phyloP scores from a whole-genome alignment of 2,113 vertebrate genomes.

The Mus pahari region DNA sequence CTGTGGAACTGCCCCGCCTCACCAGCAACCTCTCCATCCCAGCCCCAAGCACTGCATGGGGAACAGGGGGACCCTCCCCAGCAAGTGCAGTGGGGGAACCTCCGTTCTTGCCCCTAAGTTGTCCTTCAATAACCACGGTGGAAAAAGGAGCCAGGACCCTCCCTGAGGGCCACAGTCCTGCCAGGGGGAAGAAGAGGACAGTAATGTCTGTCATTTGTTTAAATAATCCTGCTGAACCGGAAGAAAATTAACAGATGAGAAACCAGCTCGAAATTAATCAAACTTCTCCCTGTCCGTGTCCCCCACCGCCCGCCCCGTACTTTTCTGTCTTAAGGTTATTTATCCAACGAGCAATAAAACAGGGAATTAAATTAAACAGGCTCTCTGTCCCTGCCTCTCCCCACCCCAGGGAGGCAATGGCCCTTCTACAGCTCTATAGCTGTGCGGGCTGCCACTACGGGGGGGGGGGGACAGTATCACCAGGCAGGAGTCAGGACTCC shows the following conservation, averaged over 20 bases:
- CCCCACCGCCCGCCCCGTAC: constrained; percentile 46
- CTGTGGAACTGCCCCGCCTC: neutral
- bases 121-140: neutral
- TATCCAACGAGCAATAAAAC: constrained; percentile 66
- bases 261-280: constrained; percentile 82
- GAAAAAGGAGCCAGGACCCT: neutral
- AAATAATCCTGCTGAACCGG: constrained; percentile 80
- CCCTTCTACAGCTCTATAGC: constrained; percentile 64
- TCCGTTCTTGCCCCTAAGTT: neutral
- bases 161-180: neutral
- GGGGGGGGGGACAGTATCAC: too few relatives aligned
- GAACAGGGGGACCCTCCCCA: neutral
- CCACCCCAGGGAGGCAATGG: neutral
- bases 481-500: neutral
- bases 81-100: neutral
- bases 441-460: neutral
- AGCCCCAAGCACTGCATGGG: neutral
- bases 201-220: constrained; percentile 75
- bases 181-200: neutral
- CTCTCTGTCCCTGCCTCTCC: neutral
- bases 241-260: constrained; percentile 83
- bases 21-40: neutral
- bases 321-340: constrained; percentile 83
- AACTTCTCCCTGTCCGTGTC: constrained; percentile 73
- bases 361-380: constrained; percentile 67